Percentiles rank a stretch among this genome's conserved stretches.
These are phyloP conservation scores for Catharus minimus DNA, from an alignment of 2,113 vertebrate species.

Conservation along the genomic window DNA sequence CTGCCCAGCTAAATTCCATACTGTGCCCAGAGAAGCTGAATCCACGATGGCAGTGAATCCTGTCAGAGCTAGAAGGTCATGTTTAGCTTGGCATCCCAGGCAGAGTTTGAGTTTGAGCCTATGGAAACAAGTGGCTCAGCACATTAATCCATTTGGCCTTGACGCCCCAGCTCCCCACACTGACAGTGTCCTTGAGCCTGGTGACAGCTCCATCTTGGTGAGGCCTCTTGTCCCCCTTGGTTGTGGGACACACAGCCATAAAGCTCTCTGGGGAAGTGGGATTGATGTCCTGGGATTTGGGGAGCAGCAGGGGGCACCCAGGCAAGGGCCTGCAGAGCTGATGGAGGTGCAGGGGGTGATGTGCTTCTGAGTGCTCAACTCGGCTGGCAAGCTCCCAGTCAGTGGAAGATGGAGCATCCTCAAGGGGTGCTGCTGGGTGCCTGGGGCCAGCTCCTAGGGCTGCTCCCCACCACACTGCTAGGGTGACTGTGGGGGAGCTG, in stretches of 20 bases:
- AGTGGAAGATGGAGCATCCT: background rate
- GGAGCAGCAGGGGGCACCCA: background rate
- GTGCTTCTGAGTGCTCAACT: background rate
- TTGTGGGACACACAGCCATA: background rate
- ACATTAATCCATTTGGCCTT: background rate
- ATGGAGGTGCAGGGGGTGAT: background rate
- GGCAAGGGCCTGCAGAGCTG: background rate
- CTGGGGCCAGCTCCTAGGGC: background rate
- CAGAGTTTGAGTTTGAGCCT: background rate
- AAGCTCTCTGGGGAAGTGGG: background rate
- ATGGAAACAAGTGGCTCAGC: background rate
- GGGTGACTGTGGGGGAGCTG: background rate
- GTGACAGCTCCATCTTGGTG: accelerated
- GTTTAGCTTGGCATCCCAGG: slow-evolving; percentile 3
- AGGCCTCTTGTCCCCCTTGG: accelerated
- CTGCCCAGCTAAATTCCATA: accelerated
- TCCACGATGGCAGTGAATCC: background rate
- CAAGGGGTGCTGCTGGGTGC: accelerated
- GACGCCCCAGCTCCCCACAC: accelerated
- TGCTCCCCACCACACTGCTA: accelerated
- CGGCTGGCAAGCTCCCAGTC: no score
- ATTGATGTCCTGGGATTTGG: background rate
- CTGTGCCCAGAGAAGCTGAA: accelerated
- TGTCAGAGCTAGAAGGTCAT: background rate
- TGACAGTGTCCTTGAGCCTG: background rate